Conservation (phyloP, 2,888 invertebrate species). For the Parnassius apollo region DNA sequence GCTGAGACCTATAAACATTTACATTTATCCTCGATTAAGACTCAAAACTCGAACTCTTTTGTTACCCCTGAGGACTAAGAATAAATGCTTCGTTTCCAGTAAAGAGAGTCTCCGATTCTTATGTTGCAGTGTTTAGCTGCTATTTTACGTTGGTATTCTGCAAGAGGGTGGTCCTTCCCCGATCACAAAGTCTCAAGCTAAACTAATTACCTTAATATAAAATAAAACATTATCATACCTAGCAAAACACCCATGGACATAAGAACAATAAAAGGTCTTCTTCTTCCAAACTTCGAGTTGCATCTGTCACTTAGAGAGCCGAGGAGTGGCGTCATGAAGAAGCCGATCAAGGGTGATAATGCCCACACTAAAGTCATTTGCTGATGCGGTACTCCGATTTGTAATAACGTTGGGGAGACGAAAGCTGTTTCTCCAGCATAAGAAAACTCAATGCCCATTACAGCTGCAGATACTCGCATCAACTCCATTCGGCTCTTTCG, state of each 20-base stretch:
- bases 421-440: slow-evolving; percentile 99
- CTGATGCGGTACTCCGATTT: slow-evolving; percentile 95
- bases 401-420: slow-evolving; percentile 95
- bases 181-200: no score
- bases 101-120: no score
- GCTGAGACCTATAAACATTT: no score
- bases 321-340: slow-evolving; percentile 95
- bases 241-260: slow-evolving; percentile 94
- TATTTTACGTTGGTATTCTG: no score
- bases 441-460: slow-evolving; percentile 98
- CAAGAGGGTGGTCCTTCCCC: no score
- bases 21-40: no score
- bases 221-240: slow-evolving; percentile 76
- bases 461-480: slow-evolving; percentile 94
- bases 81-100: no score
- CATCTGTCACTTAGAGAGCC: slow-evolving; percentile 97
- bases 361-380: slow-evolving; percentile 99
- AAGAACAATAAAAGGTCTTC: slow-evolving; percentile 94
- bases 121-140: no score
- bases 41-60: no score
- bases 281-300: slow-evolving; percentile 87
- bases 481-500: slow-evolving; percentile 90
- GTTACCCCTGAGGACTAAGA: no score
- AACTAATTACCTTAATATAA: no score
- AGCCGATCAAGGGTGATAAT: slow-evolving; percentile 95